Evolutionary conservation across 1,140 invertebrate genomes (phyloP).

Genomic region (Cardiocondyla obscurior): DNA sequence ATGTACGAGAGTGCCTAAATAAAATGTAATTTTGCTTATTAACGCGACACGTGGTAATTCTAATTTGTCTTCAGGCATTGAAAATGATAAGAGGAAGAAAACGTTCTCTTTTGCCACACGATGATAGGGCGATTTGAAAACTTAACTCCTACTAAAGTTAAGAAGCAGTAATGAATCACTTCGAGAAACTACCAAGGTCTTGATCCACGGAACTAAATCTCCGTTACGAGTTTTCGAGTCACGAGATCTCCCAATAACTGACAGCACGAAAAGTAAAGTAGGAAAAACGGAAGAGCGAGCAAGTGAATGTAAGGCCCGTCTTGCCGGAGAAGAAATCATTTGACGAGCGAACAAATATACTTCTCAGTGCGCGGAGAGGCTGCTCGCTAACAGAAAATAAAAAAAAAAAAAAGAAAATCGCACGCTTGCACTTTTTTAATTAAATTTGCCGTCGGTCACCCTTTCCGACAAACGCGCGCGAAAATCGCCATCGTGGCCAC

Average conservation of each 20-base stretch:
- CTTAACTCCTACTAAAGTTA: constrained; percentile 45
- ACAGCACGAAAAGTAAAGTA: not conserved
- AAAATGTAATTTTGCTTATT: not conserved
- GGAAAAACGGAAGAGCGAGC: not conserved
- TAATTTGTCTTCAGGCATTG: not conserved
- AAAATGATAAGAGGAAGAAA: constrained; percentile 3
- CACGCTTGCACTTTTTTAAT: constrained; percentile 72
- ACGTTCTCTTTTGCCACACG: constrained; percentile 8
- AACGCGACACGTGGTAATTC: not conserved
- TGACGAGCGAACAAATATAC: constrained; percentile 47
- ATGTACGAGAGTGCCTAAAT: not conserved
- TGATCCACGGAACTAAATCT: constrained; percentile 47
- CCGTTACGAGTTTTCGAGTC: constrained; percentile 41
- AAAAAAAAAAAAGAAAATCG: constrained; percentile 67
- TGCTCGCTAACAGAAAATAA: constrained; percentile 60
- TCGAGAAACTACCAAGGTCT: constrained; percentile 29
- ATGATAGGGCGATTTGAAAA: constrained; percentile 30
- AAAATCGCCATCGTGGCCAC: constrained; percentile 46
- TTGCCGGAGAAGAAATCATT: constrained; percentile 29
- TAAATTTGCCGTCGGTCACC: constrained; percentile 61
- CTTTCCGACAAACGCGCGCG: constrained; percentile 28
- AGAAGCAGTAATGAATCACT: constrained; percentile 54
- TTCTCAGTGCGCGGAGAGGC: not conserved
- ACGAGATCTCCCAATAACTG: constrained; percentile 23
- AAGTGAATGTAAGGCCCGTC: not conserved